A percentile compares a stretch with the other conserved stretches of the same genome.
Evolutionary conservation across 2,113 vertebrate species (phyloP).

Genomic region (Zingel zingel): DNA sequence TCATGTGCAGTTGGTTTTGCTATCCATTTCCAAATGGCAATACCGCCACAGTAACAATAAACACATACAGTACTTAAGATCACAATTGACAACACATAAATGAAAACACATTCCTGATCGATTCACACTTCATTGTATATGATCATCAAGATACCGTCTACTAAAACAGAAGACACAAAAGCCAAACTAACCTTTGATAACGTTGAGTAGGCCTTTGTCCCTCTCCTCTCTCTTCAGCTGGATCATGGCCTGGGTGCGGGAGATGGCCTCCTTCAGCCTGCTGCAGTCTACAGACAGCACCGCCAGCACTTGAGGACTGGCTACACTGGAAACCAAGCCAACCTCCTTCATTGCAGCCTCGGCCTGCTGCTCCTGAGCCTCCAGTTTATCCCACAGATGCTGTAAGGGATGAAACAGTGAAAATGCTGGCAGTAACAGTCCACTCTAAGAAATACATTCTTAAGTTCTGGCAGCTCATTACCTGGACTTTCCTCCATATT

Average conservation of each 20-base stretch:
- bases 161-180: neutral
- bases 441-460: no score
- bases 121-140: neutral
- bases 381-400: constrained; percentile 89
- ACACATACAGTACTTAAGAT: neutral
- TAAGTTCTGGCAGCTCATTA: no score
- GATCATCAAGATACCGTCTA: neutral
- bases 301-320: constrained; percentile 86
- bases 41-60: neutral
- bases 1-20: no score
- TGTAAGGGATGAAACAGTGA: constrained; percentile 48
- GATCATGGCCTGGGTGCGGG: constrained; percentile 87
- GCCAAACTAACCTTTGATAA: constrained; percentile 84
- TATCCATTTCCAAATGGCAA: neutral
- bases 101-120: neutral
- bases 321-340: constrained; percentile 80
- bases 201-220: constrained; percentile 87
- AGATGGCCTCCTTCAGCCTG: constrained; percentile 77
- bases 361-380: constrained; percentile 87
- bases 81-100: neutral
- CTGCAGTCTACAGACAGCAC: constrained; percentile 84
- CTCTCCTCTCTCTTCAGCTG: constrained; percentile 89
- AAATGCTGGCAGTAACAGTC: neutral
- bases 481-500: no score
- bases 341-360: constrained; percentile 88